A percentile compares a stretch with the other conserved stretches of the same genome.
Conservation (phyloP, 2,113 vertebrate genomes). For the Sula dactylatra region DNA sequence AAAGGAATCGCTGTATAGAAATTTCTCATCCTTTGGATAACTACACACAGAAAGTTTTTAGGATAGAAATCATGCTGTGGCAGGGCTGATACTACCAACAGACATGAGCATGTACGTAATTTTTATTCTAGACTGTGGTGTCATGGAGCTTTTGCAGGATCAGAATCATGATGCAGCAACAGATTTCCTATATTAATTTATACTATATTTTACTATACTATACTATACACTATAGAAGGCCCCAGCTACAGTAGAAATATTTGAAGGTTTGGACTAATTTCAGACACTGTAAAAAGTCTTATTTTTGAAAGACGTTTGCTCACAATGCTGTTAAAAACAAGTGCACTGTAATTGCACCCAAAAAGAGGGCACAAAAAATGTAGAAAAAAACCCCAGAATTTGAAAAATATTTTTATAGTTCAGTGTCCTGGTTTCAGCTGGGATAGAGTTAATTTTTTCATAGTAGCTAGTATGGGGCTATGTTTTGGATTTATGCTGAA, state of each 20-base stretch:
- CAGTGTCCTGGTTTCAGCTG: no score
- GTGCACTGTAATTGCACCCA: background rate
- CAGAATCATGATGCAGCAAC: background rate
- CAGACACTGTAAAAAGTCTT: background rate
- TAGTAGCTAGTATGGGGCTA: no score
- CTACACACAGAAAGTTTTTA: background rate
- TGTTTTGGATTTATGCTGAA: no score
- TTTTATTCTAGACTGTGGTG: background rate
- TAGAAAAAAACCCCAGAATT: background rate
- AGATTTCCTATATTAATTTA: background rate
- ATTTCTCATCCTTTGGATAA: background rate
- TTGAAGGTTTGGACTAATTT: background rate
- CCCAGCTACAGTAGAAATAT: background rate
- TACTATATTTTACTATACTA: background rate
- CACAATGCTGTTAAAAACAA: background rate
- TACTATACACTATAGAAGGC: background rate
- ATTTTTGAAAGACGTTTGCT: background rate
- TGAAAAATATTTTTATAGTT: background rate
- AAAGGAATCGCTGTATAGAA: background rate
- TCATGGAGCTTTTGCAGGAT: background rate
- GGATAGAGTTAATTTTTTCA: no score
- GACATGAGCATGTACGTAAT: accelerated
- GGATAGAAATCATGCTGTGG: background rate
- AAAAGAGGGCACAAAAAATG: background rate
- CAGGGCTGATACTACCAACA: background rate